A percentile compares a stretch with the other conserved stretches of the same genome.
These are phyloP conservation scores for Drosophila trichaetosa DNA, from an alignment of 2,888 invertebrate species.

Conservation along the genomic window DNA sequence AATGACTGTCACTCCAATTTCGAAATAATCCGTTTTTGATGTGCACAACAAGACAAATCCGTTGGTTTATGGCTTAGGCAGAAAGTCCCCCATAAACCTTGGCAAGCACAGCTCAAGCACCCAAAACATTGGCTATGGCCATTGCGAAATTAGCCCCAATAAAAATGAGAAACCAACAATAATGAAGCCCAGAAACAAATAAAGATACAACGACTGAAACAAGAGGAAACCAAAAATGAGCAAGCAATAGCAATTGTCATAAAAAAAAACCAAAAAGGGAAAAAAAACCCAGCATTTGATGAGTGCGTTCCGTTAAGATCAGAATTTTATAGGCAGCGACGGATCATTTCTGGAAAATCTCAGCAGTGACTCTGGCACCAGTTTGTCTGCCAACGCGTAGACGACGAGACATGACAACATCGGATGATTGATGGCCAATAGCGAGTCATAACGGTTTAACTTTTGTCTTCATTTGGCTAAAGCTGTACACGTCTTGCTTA, in stretches of 20 bases:
- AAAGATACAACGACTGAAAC: conserved; percentile 5
- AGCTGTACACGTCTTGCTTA: conserved; percentile 47
- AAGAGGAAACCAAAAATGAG: conserved; percentile 23
- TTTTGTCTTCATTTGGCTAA: conserved; percentile 56
- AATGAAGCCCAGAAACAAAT: conserved; percentile 6
- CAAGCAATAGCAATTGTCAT: conserved; percentile 37
- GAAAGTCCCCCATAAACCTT: conserved; percentile 48
- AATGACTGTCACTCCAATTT: conserved; percentile 38
- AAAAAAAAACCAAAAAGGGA: conserved; percentile 24
- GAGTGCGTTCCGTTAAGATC: conserved; percentile 59
- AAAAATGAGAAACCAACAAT: conserved; percentile 35
- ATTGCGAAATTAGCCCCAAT: conserved; percentile 53
- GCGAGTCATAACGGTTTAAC: conserved; percentile 66
- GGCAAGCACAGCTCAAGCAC: conserved; percentile 31
- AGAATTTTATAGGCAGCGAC: conserved; percentile 59
- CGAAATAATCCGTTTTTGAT: conserved; percentile 47
- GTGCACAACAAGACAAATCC: conserved; percentile 55
- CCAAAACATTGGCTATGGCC: conserved; percentile 36
- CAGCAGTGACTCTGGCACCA: conserved; percentile 63
- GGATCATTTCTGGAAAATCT: conserved; percentile 54
- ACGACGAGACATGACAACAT: conserved; percentile 51
- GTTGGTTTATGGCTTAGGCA: conserved; percentile 46
- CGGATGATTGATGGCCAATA: conserved; percentile 69
- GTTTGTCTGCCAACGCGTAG: conserved; percentile 77
- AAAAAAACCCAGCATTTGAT: conserved; percentile 25